These are phyloP conservation scores for Felis chaus DNA, from an alignment of 2,113 vertebrate species.

Conservation along the genomic window DNA sequence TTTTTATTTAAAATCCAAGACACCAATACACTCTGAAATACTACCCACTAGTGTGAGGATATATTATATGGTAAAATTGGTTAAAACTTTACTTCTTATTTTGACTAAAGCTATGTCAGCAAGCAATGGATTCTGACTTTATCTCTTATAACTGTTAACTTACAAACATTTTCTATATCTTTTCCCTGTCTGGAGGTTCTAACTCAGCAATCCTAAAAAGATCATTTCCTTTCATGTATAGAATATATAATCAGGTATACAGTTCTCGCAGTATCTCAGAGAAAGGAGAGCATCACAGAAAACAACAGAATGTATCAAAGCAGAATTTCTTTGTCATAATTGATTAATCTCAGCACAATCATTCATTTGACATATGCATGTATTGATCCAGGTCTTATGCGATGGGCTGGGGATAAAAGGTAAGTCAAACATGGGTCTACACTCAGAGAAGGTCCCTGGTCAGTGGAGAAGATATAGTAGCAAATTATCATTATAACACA, in stretches of 20 bases:
- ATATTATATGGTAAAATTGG: background rate
- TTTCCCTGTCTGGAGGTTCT: background rate
- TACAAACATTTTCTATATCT: background rate
- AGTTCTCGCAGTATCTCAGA: background rate
- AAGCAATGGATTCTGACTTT: constrained; percentile 13
- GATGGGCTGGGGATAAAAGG: background rate
- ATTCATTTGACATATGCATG: background rate
- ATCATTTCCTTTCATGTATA: background rate
- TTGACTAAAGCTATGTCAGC: background rate
- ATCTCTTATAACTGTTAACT: background rate
- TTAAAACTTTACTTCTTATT: constrained; percentile 34
- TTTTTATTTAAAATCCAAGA: constrained; percentile 29
- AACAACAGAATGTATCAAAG: background rate
- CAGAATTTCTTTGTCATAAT: background rate
- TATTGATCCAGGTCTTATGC: background rate
- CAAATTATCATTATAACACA: background rate
- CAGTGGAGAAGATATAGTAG: background rate
- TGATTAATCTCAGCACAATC: background rate
- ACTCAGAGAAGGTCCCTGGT: background rate
- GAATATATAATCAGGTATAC: background rate
- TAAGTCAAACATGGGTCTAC: background rate
- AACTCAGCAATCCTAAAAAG: background rate
- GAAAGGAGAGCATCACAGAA: background rate
- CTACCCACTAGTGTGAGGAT: background rate
- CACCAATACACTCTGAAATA: background rate